Evolutionary conservation across 2,888 invertebrate species (phyloP), one percentile per base, ranked within the genome.

Genomic region (Meiosimyza platycephala): DNA sequence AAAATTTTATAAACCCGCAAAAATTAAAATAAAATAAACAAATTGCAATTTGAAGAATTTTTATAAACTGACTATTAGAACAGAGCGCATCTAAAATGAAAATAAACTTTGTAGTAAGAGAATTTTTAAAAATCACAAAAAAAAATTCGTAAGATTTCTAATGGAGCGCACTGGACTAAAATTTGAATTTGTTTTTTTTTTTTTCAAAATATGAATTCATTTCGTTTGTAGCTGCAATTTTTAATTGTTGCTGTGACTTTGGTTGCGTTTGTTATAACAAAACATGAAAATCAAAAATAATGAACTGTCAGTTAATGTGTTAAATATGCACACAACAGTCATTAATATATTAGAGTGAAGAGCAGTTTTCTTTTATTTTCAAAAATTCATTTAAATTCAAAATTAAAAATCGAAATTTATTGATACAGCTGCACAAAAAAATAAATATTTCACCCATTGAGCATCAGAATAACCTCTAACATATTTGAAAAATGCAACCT

Each of bases 241-340:
- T 18, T 55, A 16, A 50, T 22, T 60, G 63, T 57, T 22, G 47
- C 12, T 64, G 22, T 62, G 50, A n/a, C 52, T 55, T 55, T 22
- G 28, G 16, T 6, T 52, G 51, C 28, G 70, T 15, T 64, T 40
- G 64, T 59, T 65, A 18, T 59, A 57, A 71, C 72, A 71, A n/a
- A 67, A 68, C 75, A 75, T n/a, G 68, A 60, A 64, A 64, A 71
- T 75, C 83, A 81, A 81, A 28, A 83, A 82, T 81, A 82, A 82
- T 82, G 78, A 80, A 79, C 83, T 79, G 81, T 79, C 82, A 81
- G 82, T 76, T 77, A 76, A 78, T 78, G 78, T 78, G 73, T 60
- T 74, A 78, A 80, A 81, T 81, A 81, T 81, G 80, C 82, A 81
- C 55, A 72, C 77, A 51, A 40, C 40, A 9, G 40, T 4, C 28